Evolutionary conservation across 2,113 vertebrate species (phyloP), one percentile per base, ranked within the genome.

Genomic region (Eptesicus fuscus): DNA sequence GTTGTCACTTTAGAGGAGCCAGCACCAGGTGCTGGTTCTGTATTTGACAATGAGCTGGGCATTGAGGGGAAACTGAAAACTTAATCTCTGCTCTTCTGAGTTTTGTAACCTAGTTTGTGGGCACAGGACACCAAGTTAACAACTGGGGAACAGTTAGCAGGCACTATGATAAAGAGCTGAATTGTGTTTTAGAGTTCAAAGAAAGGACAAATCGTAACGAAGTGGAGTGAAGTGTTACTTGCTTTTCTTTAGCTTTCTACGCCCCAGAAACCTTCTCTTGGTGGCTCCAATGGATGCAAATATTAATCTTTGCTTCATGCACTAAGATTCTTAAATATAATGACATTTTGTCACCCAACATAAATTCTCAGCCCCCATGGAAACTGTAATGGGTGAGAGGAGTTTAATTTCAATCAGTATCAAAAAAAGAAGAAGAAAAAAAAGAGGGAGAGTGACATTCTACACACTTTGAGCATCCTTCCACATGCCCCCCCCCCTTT

Each of bases 121-220:
- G 79, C 86, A 56, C 65, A 94, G 65, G 49, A 76, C 12, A 47
- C 42, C 47, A 77, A 77, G 30, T 67, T 93, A 92, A 80, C 56
- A 87, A 71, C 80, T 40, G 11, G 87, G 37, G 16, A 73, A 35
- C 6, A 79, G 74, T 79, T 37, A 78, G 28, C 51, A 65, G 69
- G 14, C 10, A 25, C n/a, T 61, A n/a, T 91, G 37, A 67, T 80
- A 71, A 85, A 83, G 59, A 87, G 12, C 37, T 83, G 74, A 69
- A 40, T 79, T 13, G 17, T 89, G 12, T 83, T 82, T 97, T 42
- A 65, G 61, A 96, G 80, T 91, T 93, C 59, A 93, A 32, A 95
- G 49, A 83, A 80, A 95, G 82, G 44, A 73, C 67, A 90, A 47
- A 80, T 76, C 4, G 0, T 49, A 35, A 44, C 11, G 10, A 69